phyloP scores from a whole-genome alignment of 2,113 vertebrate genomes.

The Pelvicachromis taeniatus region DNA sequence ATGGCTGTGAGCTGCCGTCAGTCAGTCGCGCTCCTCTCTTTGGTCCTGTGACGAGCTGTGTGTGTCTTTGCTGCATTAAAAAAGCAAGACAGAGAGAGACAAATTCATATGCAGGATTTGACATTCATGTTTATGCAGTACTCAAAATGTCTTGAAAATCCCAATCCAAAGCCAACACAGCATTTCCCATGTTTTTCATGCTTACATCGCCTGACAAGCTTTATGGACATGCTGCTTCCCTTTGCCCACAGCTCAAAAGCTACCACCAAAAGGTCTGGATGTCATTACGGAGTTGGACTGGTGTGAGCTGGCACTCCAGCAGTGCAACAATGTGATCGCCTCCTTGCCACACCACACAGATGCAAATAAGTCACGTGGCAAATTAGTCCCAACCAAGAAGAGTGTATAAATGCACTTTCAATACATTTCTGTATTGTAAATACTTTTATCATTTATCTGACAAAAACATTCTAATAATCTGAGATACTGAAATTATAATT shows the following conservation, averaged over 20 bases:
- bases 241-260: not conserved
- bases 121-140: not conserved
- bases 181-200: not conserved
- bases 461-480: not conserved
- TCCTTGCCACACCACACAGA: not conserved
- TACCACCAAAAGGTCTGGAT: too few relatives aligned
- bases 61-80: not conserved
- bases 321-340: too few relatives aligned
- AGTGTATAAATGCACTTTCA: not conserved
- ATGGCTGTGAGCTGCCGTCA: not conserved
- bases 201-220: not conserved
- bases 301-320: too few relatives aligned
- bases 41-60: not conserved
- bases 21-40: not conserved
- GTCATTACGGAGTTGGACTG: too few relatives aligned
- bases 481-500: not conserved
- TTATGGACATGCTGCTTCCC: accelerated
- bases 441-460: not conserved
- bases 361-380: not conserved
- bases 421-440: not conserved
- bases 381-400: not conserved
- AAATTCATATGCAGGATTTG: not conserved
- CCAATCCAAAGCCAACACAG: not conserved
- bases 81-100: not conserved
- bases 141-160: not conserved